Base-by-base conservation (phyloP, 2,888 invertebrate species). In the Caenorhabditis panamensis region DNA sequence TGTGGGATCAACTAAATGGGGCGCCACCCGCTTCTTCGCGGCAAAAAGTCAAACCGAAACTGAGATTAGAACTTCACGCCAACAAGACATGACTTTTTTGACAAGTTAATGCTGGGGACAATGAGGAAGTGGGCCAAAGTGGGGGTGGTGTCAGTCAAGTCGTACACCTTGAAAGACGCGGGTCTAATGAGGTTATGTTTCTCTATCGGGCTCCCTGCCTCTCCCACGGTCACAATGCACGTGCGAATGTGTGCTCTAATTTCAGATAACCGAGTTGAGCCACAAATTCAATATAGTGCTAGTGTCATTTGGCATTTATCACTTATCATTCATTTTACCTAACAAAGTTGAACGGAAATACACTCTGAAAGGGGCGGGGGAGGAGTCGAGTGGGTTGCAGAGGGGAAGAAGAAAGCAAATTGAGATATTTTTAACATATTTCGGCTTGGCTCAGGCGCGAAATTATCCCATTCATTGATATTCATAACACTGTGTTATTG, bases 1-100 rank as follows among this genome's bases (percentile, higher is more conserved):
- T 31, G 56, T 41, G 56, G 72, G 73, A 73, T 73, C 73, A 73
- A 73, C 58, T 59, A 73, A 73, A 73, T 73, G 73, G 73, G 59
- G 49, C 59, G 51, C 63, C 49, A 36, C 41, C 58, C 36, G 62
- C 53, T 61, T 69, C 61, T 61, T 47, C 64, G 24, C 58, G 59
- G 31, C 64, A 59, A 73, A 73, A 73, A 64, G 64, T 73, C 64
- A 73, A 64, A 64, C 63, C 37, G 56, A 73, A 64, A 64, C 63
- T 49, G 56, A 73, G 73, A 73, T 73, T 73, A 73, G 64, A 64
- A 73, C 58, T 73, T 73, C 73, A 73, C 73, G 73, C 64, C 72
- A 73, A 73, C 72, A 73, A 73, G 58, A 73, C 73, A 66, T 53
- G 75, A 66, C 66, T 75, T 73, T 71, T 73, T 66, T 66, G 66